These are phyloP conservation scores for Teinopalpus imperialis DNA, from an alignment of 2,888 invertebrate genomes.

Conservation along the genomic window DNA sequence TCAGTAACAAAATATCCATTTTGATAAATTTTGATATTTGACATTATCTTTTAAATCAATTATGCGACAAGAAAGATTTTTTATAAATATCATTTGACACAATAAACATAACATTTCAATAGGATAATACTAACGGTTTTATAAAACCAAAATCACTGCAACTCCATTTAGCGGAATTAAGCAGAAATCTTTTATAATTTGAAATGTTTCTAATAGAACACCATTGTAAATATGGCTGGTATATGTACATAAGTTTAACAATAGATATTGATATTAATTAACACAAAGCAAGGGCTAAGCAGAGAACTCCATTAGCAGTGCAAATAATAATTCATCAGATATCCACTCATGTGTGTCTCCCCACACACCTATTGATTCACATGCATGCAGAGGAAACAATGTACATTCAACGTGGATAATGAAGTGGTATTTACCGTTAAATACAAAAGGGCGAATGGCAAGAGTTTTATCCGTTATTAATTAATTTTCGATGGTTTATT, in stretches of 20 bases:
- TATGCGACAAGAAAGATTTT: no score
- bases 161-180: no score
- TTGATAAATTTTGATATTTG: no score
- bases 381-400: constrained; percentile 37
- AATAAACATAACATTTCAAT: no score
- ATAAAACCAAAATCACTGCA: no score
- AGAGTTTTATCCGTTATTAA: constrained; percentile 28
- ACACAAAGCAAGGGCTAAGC: constrained; percentile 22
- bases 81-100: no score
- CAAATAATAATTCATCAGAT: constrained; percentile 47
- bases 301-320: constrained; percentile 25
- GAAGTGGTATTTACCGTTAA: constrained; percentile 30
- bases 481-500: constrained; percentile 21
- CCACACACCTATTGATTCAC: constrained; percentile 34
- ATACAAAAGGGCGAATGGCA: constrained; percentile 31
- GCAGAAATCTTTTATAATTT: no score
- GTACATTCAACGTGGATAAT: constrained; percentile 35
- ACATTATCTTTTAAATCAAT: no score
- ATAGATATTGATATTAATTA: constrained; percentile 14
- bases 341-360: constrained; percentile 43
- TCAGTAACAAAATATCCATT: no score
- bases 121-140: no score
- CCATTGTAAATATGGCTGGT: no score
- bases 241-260: not conserved
- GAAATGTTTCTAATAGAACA: no score